Evolutionary conservation across 2,888 invertebrate genomes (phyloP).

Genomic region (Sclerodermus sp.): DNA sequence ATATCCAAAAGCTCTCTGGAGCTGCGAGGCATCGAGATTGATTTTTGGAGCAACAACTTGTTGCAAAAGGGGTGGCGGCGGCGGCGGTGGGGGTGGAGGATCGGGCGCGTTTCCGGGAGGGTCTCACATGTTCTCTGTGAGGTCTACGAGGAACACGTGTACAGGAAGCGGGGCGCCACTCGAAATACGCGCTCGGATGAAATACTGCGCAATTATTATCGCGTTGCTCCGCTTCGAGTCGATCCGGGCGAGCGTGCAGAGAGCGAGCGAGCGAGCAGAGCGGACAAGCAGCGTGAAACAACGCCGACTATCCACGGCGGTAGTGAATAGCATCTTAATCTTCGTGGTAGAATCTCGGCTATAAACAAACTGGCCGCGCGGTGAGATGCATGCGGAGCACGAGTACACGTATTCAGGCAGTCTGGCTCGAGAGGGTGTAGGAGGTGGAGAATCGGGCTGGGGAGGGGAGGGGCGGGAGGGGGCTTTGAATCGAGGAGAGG

Average conservation of each 20-base stretch:
- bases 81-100: too few relatives aligned
- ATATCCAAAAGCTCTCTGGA: too few relatives aligned
- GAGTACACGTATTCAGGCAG: constrained; percentile 6
- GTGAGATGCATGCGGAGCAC: constrained; percentile 15
- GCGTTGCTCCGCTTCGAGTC: too few relatives aligned
- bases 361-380: constrained; percentile 39
- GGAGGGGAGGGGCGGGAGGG: constrained; percentile 2
- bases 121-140: too few relatives aligned
- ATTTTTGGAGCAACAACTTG: too few relatives aligned
- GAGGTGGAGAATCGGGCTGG: not conserved
- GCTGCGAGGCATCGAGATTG: too few relatives aligned
- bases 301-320: constrained; percentile 25
- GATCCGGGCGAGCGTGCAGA: too few relatives aligned
- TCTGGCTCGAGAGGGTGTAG: constrained; percentile 17
- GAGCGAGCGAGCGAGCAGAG: constrained; percentile 5
- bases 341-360: constrained; percentile 35
- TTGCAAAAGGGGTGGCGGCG: too few relatives aligned
- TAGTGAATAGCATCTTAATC: constrained; percentile 46
- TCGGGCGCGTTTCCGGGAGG: too few relatives aligned
- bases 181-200: constrained; percentile 7
- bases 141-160: too few relatives aligned
- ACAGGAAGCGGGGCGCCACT: too few relatives aligned
- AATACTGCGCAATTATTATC: constrained; percentile 4
- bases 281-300: not conserved
- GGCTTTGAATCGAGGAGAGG: constrained; percentile 11